A percentile compares a stretch with the other conserved stretches of the same genome.
Conservation (phyloP, 2,113 vertebrate species). For the Trogon melanurus region DNA sequence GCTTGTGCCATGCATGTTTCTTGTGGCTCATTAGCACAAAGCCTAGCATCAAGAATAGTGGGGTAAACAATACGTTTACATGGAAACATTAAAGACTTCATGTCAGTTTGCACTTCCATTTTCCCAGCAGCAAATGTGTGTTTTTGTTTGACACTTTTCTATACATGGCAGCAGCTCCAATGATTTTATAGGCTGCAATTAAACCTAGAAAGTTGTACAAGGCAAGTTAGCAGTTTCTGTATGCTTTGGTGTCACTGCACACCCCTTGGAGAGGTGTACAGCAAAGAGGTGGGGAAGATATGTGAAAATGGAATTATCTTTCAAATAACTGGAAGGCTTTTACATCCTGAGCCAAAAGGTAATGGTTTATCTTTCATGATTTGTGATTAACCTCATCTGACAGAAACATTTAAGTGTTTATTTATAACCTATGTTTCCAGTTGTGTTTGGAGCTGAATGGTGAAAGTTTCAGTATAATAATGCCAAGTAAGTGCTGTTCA, state of each 20-base stretch:
- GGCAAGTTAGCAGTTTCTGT: background rate
- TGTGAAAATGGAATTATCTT: background rate
- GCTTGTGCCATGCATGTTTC: background rate
- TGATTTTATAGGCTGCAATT: background rate
- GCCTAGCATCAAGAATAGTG: background rate
- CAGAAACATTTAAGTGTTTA: background rate
- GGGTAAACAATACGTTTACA: background rate
- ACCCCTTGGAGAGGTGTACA: background rate
- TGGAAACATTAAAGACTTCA: background rate
- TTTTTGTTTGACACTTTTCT: background rate
- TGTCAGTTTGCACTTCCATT: background rate
- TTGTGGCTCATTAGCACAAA: background rate
- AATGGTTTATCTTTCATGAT: background rate
- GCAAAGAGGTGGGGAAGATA: background rate
- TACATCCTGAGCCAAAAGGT: background rate
- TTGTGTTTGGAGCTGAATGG: background rate
- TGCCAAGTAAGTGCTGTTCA: background rate
- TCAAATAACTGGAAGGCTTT: background rate
- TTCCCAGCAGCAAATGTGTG: background rate
- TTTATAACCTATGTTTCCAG: background rate
- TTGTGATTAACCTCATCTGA: constrained; percentile 13
- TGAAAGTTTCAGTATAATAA: background rate
- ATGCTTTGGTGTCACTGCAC: background rate
- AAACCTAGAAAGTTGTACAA: background rate
- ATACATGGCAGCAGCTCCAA: constrained; percentile 60